These are phyloP conservation scores for Diphyllodes magnificus DNA, from an alignment of 2,113 vertebrate genomes.

Conservation along the genomic window DNA sequence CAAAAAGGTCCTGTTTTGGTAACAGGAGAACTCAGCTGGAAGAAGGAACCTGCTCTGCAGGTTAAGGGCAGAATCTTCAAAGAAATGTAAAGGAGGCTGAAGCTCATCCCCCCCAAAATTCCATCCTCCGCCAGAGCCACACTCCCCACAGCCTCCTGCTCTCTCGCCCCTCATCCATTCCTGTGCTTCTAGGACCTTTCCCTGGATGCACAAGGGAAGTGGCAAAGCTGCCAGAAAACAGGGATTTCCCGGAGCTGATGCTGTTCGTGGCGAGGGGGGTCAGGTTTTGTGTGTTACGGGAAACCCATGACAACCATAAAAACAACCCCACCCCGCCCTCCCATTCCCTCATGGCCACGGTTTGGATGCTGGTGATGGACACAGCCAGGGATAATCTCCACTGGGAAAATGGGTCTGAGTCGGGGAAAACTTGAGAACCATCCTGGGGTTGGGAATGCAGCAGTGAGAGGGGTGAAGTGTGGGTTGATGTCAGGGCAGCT, in stretches of 20 bases:
- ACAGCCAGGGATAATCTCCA: background rate
- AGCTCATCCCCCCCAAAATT: background rate
- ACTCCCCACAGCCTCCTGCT: background rate
- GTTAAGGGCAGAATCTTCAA: background rate
- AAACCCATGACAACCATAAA: background rate
- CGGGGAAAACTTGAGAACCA: background rate
- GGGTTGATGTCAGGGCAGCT: background rate
- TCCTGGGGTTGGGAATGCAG: background rate
- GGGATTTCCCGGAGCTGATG: background rate
- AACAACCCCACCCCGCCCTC: background rate
- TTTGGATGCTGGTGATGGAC: background rate
- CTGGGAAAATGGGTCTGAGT: background rate
- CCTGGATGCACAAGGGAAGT: background rate
- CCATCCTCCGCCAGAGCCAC: background rate
- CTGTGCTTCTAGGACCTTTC: background rate
- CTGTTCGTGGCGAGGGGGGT: background rate
- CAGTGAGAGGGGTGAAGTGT: background rate
- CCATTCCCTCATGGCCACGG: background rate
- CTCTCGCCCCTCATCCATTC: accelerated
- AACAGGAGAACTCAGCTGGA: background rate
- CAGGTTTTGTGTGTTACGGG: background rate
- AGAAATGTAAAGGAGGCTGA: background rate
- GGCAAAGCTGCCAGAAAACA: background rate
- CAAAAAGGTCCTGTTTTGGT: background rate
- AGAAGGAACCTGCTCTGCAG: conserved; percentile 15